Evolutionary conservation across 53 echinoderm and acorn worm species (phyloP).

Genomic region (Zoroaster sp.): DNA sequence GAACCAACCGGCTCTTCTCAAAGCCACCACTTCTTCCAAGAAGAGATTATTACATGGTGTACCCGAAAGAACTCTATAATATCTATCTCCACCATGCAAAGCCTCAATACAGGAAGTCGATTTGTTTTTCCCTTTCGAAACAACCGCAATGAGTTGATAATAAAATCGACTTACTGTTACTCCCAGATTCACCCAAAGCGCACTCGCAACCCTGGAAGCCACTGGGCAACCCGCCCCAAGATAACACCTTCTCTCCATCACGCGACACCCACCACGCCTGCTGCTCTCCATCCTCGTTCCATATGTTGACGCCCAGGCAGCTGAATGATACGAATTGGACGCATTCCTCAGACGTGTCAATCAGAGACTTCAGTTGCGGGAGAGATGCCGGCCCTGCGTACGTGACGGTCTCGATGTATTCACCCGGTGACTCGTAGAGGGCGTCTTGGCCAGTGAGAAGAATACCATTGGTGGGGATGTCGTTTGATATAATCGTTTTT

Average conservation of each 20-base stretch:
- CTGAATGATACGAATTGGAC: not conserved
- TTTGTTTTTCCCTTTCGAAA: not conserved
- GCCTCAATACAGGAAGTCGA: not conserved
- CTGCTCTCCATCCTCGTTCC: not conserved
- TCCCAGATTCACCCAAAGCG: not conserved
- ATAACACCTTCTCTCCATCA: not conserved
- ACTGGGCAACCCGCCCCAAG: conserved; percentile 13
- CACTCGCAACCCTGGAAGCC: not conserved
- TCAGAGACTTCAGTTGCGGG: not conserved
- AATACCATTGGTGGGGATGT: not conserved
- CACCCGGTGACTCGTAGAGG: not conserved
- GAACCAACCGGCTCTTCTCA: too few relatives aligned
- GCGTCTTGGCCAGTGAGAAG: not conserved
- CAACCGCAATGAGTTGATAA: not conserved
- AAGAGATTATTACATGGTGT: too few relatives aligned
- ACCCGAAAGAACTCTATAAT: too few relatives aligned
- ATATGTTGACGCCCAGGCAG: not conserved
- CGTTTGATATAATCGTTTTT: not conserved
- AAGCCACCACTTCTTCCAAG: too few relatives aligned
- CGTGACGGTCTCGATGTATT: not conserved
- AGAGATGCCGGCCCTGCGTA: not conserved
- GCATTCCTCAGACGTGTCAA: conserved; percentile 7
- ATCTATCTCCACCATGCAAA: too few relatives aligned
- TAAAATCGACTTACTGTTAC: not conserved
- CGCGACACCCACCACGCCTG: conserved; percentile 18